Evolutionary conservation across 2,113 vertebrate genomes (phyloP).

Genomic region (Chloropsis hardwickii): DNA sequence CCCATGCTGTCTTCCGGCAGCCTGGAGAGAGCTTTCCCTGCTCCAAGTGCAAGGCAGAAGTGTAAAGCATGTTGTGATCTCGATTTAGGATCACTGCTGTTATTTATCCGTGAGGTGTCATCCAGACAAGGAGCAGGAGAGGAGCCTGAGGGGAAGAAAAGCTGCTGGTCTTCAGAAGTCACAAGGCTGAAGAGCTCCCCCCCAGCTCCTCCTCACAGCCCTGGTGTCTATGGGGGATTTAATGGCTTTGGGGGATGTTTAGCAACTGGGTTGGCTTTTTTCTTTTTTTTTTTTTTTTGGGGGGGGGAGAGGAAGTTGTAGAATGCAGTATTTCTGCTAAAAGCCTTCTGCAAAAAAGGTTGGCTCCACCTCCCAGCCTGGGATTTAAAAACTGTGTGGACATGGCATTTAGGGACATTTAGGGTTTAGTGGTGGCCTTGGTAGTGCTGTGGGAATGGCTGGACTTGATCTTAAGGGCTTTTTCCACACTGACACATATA

Average conservation of each 20-base stretch:
- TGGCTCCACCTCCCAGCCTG: background rate
- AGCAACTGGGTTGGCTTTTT: background rate
- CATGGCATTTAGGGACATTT: background rate
- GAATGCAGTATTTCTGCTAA: background rate
- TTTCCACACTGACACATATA: background rate
- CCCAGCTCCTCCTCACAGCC: rapidly evolving
- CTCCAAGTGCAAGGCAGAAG: background rate
- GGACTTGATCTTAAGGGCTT: background rate
- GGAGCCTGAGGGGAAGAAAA: background rate
- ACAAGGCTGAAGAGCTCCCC: background rate
- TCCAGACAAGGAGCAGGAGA: background rate
- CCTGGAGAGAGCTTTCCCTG: constrained; percentile 11
- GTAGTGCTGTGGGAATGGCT: background rate
- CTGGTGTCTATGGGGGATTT: background rate
- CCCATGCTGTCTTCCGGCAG: constrained; percentile 14
- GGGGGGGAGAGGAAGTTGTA: background rate
- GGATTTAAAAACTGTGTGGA: background rate
- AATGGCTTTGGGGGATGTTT: background rate
- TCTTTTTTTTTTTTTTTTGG: background rate
- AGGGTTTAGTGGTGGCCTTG: background rate
- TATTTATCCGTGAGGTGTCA: background rate
- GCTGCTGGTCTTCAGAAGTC: background rate
- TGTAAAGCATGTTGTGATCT: background rate
- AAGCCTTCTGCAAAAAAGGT: background rate
- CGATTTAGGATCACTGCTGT: background rate